Percentiles rank a stretch among this genome's conserved stretches.
Conservation (phyloP, 2,113 vertebrate species). For the Larimichthys polyactis region DNA sequence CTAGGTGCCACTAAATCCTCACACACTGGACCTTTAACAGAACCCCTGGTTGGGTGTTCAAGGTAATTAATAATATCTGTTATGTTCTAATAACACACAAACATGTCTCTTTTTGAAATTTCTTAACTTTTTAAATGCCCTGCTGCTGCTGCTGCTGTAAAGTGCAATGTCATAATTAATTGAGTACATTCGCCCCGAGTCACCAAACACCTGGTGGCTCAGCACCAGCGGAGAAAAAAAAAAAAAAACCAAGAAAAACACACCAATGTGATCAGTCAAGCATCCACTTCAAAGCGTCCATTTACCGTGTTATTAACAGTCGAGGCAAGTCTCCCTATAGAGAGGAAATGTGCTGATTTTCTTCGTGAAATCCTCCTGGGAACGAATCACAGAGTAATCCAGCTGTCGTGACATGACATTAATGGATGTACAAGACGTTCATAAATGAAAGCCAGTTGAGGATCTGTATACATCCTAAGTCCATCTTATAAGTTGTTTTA, state of each 20-base stretch:
- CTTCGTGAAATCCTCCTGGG: conserved; percentile 12
- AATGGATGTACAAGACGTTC: background rate
- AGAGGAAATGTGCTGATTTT: background rate
- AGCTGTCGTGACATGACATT: background rate
- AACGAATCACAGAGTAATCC: conserved; percentile 1
- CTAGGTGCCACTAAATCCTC: no score
- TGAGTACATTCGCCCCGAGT: conserved; percentile 46
- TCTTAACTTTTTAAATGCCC: conserved; percentile 5
- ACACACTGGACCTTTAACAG: no score
- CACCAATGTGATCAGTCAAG: conserved; percentile 27
- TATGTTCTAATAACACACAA: background rate
- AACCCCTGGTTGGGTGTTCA: background rate
- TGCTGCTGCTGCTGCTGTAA: background rate
- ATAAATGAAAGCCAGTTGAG: background rate
- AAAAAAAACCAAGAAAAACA: conserved; percentile 43
- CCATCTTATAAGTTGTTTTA: background rate
- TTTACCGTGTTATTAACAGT: conserved; percentile 56
- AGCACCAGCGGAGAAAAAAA: conserved; percentile 24
- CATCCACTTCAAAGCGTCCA: conserved; percentile 47
- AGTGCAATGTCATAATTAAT: conserved; percentile 53
- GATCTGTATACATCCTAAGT: background rate
- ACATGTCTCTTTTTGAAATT: background rate
- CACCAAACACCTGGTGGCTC: conserved; percentile 52
- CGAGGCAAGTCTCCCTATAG: conserved; percentile 19
- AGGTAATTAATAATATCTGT: background rate